Conservation (phyloP, 2,113 vertebrate species). For the Clarias magur region DNA sequence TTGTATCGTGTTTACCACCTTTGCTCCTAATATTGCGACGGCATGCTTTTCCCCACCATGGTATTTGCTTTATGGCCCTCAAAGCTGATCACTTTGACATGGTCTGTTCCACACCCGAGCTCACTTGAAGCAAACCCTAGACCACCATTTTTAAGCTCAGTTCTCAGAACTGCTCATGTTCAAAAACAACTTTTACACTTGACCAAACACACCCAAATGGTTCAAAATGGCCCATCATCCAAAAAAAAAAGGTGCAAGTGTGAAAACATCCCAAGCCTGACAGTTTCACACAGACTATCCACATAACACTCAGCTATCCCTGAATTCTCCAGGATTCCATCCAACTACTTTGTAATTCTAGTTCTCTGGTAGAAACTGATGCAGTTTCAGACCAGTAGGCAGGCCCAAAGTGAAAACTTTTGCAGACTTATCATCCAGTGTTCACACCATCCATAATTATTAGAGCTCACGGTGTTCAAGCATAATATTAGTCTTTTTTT, state of each 20-base stretch:
- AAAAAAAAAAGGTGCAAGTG: constrained; percentile 1
- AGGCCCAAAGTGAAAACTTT: not conserved
- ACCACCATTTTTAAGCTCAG: constrained; percentile 12
- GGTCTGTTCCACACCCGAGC: constrained; percentile 16
- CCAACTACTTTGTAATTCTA: constrained; percentile 6
- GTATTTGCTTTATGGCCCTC: not conserved
- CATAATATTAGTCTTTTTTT: not conserved
- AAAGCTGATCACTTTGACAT: not conserved
- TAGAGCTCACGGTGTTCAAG: not conserved
- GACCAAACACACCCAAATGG: constrained; percentile 13
- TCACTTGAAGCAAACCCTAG: constrained; percentile 14
- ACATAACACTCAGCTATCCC: not conserved
- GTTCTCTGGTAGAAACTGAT: not conserved
- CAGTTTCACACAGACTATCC: not conserved
- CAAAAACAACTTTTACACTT: constrained; percentile 21
- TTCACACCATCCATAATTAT: not conserved
- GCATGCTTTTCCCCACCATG: not conserved
- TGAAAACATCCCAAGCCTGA: constrained; percentile 13
- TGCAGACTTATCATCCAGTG: not conserved
- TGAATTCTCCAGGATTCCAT: not conserved
- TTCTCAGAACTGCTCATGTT: not conserved
- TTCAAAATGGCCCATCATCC: not conserved
- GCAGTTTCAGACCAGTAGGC: not conserved
- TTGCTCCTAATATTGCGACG: not conserved
- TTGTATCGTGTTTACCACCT: not conserved